phyloP scores from a whole-genome alignment of 2,113 vertebrate species.

The Misgurnus mizolepis region DNA sequence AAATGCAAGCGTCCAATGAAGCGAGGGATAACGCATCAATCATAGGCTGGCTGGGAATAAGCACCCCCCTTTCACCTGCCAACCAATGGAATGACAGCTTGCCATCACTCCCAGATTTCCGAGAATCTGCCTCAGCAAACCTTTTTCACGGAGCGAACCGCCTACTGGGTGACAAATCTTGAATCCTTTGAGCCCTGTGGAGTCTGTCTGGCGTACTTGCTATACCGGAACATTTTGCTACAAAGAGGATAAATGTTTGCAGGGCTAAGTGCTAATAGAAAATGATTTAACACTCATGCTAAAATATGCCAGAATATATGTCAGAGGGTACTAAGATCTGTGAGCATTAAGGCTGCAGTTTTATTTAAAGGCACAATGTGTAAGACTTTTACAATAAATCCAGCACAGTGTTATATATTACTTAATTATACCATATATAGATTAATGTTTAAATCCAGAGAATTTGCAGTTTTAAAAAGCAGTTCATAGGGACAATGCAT shows the following conservation, averaged over 20 bases:
- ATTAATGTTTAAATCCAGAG: too few species aligned
- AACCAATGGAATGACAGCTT: constrained; percentile 56
- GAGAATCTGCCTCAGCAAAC: constrained; percentile 51
- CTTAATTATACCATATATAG: too few species aligned
- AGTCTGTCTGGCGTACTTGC: constrained; percentile 39
- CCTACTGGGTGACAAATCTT: constrained; percentile 51
- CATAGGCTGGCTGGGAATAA: constrained; percentile 53
- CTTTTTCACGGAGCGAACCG: constrained; percentile 45
- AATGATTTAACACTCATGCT: not conserved
- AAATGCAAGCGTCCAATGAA: constrained; percentile 56
- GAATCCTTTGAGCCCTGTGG: constrained; percentile 41
- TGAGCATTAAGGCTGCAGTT: too few species aligned
- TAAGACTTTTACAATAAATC: too few species aligned
- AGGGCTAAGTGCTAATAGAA: not conserved
- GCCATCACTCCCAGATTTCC: constrained; percentile 38
- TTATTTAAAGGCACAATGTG: too few species aligned
- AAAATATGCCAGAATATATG: not conserved
- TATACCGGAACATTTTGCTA: constrained; percentile 31
- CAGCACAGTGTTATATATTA: too few species aligned
- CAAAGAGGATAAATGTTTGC: constrained; percentile 19
- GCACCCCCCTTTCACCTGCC: constrained; percentile 49
- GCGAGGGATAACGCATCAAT: constrained; percentile 63
- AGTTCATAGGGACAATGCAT: too few species aligned
- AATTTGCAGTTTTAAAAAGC: too few species aligned
- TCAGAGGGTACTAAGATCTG: too few species aligned